Conservation (phyloP, 2,888 invertebrate genomes). For the Phortica magna region DNA sequence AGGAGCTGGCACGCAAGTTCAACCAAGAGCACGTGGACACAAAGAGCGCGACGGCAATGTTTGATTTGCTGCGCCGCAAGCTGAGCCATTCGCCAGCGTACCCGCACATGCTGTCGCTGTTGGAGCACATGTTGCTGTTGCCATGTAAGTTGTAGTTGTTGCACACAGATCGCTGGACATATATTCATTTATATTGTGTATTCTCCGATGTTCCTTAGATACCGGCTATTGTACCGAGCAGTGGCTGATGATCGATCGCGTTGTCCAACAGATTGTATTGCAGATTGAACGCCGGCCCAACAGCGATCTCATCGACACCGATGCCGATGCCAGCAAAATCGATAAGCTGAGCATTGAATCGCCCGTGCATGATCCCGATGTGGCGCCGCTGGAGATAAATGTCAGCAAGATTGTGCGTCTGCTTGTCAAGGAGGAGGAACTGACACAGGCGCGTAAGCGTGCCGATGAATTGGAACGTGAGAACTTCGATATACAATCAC, state of each 20-base stretch:
- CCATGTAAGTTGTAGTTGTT: conserved; percentile 86
- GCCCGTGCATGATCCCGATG: conserved; percentile 85
- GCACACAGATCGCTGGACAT: no score
- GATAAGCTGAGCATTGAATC: conserved; percentile 61
- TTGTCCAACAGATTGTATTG: conserved; percentile 94
- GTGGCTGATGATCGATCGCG: conserved; percentile 95
- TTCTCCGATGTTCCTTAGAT: conserved; percentile 79
- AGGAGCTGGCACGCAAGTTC: conserved; percentile 93
- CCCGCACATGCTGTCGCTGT: conserved; percentile 92
- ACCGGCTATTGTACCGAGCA: conserved; percentile 93
- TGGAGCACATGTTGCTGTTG: conserved; percentile 92
- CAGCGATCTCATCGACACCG: conserved; percentile 75
- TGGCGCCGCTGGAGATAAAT: conserved; percentile 91
- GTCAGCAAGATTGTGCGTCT: conserved; percentile 94
- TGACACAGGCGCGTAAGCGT: conserved; percentile 90
- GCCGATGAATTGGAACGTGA: conserved; percentile 93
- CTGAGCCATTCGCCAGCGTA: conserved; percentile 95
- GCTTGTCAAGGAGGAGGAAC: conserved; percentile 94
- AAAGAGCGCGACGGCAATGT: conserved; percentile 95
- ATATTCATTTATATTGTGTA: not conserved
- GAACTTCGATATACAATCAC: conserved; percentile 91
- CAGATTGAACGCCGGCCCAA: conserved; percentile 81
- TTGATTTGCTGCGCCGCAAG: conserved; percentile 91
- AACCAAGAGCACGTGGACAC: conserved; percentile 95
- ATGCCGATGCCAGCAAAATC: conserved; percentile 74